Evolutionary conservation across 2,888 invertebrate genomes (phyloP), one percentile per base, ranked within the genome.

Genomic region (Cremastobaeus sp.): DNA sequence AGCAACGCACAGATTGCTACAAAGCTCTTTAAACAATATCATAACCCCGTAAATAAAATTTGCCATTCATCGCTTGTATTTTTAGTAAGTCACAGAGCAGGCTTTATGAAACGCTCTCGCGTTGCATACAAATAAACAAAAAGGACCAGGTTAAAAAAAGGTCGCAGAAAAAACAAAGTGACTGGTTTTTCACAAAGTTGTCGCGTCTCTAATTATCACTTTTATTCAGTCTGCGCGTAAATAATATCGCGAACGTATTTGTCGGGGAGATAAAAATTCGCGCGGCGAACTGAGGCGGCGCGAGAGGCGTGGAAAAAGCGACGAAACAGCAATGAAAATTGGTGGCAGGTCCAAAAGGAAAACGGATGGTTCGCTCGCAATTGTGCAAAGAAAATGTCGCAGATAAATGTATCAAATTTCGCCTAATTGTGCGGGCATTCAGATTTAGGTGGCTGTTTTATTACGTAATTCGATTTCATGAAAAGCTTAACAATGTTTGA

Each of bases 1-100:
- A 12, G 43, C 55, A 70, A 50, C n/a, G 32, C 43, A 30, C 70
- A 43, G 59, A 50, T 70, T 59, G 54, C 39, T 52, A 71, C 64
- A 71, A 71, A 65, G 60, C 64, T 43, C 71, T 64, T 70, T 71
- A 62, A 55, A 72, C 65, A 72, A 59, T 65, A 65, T 65, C 52
- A 34, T 65, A 65, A 65, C 25, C 35, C 65, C 41, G 54, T 65
- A 45, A 65, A 65, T 60, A 60, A 72, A 72, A 72, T 72, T 65
- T 35, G 59, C 54, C 35, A 65, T 72, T 72, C 72, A 59, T 52
- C 71, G 18, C 20, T 50, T 62, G 47, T 71, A 64, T 71, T 72
- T 70, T 59, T 59, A 52, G 50, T 47, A 57, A 55, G 60, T 70
- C 55, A 62, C 28, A 62, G 59, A 62, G 62, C 62, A 28, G 21